Conservation (phyloP, 2,113 vertebrate species). For the Mesoclemmys tuberculata region DNA sequence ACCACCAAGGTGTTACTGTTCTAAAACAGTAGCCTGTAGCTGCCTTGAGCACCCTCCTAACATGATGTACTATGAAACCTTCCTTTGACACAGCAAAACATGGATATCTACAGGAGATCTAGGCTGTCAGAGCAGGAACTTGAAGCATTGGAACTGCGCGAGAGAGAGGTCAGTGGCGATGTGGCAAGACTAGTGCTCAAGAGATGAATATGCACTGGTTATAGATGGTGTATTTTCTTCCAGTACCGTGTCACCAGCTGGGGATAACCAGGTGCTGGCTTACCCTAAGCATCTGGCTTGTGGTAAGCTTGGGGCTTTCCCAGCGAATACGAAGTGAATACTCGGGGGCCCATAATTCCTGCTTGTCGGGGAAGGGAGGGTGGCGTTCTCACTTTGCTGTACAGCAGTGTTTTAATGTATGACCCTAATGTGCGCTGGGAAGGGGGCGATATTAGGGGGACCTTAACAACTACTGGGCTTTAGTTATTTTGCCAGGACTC, state of each 20-base stretch:
- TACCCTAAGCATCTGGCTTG: neutral
- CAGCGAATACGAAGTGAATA: neutral
- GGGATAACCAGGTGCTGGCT: neutral
- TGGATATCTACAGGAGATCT: conserved; percentile 92
- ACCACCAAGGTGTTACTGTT: neutral
- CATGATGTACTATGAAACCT: neutral
- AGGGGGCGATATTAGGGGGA: neutral
- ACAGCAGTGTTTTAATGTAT: neutral
- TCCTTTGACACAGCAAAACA: conserved; percentile 89
- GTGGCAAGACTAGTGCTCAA: conserved; percentile 25
- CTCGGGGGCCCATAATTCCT: neutral
- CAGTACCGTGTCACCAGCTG: neutral
- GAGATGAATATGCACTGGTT: neutral
- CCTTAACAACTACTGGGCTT: neutral
- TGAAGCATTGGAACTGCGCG: conserved; percentile 94
- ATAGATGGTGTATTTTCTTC: conserved; percentile 20
- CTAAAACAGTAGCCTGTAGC: neutral
- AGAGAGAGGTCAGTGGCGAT: conserved; percentile 89
- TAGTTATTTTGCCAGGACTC: neutral
- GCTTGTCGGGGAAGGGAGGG: neutral
- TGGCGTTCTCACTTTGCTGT: neutral
- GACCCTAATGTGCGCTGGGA: rapidly evolving
- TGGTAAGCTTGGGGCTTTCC: neutral
- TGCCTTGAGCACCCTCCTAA: rapidly evolving
- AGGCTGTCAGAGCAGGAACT: conserved; percentile 92